Evolutionary conservation across 2,113 vertebrate species (phyloP), one percentile per base, ranked within the genome.

Genomic region (Lophius piscatorius): DNA sequence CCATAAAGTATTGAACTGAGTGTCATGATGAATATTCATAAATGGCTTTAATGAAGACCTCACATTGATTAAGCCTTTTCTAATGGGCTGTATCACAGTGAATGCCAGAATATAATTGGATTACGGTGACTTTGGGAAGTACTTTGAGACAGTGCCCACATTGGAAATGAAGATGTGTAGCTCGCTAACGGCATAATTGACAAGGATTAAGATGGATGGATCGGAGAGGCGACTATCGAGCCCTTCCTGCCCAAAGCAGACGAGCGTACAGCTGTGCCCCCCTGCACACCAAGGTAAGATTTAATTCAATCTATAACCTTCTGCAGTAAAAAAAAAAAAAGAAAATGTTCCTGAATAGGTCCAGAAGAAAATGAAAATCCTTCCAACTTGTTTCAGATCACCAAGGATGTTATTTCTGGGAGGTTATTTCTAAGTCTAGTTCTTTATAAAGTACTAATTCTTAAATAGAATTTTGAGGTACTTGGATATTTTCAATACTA

Each of bases 61-160:
- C 80, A 71, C 74, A 76, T 86, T 87, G 86, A 91, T 89, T 84
- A 83, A 76, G 73, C 63, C 59, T 63, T 64, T 78, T 84, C 80
- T 87, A 89, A 88, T 85, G 79, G 73, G 65, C 72, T 68, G 71
- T 63, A 74, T 83, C 76, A 45, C 13, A 74, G 74, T 20, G 55
- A 78, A 78, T 39, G 81, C 79, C 74, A 66, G 77, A 52, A 54
- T 77, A 21, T 88, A 88, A 90, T 88, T 85, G 78, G 83, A 89
- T 91, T 86, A 85, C 49, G 65, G 78, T 82, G 83, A 89, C 87
- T 90, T 88, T 86, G 83, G 66, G 78, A 87, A 86, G 81, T 81
- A 86, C 84, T 88, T 79, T 77, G 75, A 84, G 81, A 82, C 69
- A 55, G 74, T 69, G 80, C 72, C 80, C 83, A 84, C 74, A 71